Base-by-base conservation (phyloP, 53 echinoderm and acorn worm genomes). In the Crossaster papposus region DNA sequence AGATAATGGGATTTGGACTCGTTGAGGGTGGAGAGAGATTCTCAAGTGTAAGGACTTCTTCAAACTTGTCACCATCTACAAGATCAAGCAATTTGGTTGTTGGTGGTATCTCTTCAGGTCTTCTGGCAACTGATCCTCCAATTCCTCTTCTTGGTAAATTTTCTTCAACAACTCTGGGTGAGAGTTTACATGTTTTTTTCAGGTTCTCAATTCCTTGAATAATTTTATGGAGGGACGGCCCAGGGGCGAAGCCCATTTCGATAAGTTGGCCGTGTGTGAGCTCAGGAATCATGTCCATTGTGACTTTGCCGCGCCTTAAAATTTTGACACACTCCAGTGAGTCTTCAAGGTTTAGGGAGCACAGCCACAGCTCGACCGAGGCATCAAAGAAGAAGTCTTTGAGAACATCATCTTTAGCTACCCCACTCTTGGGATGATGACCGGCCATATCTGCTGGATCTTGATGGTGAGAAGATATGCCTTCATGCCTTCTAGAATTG, bases 331-430 rank as follows among this genome's bases (percentile, higher is more conserved):
- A 91, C 70, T 88, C 80, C 62, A 79, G 79, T 8, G 88, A 77
- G 78, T 88, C 88, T 28, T 79, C 71, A 11, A 91, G 88, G 29
- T 91, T n/a, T 1, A 91, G 91, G 17, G 86, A 70, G 34, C 79
- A 91, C 30, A 91, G 29, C 91, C 91, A 91, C 4, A 87, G 51
- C 52, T 80, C 80, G 28, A 89, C 68, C 14, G 79, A 38, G 24
- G 89, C 79, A 30, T 89, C 89, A 17, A 79, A 65, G 13, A 29
- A 77, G 13, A 31, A 71, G 71, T 70, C 73, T 55, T 22, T 63
- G 10, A 14, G 30, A 23, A 1, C 20, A 15, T 33, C 26, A 38
- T 65, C 70, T 13, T 64, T 7, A 65, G 23, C 51, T 11, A 82
- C 9, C 30, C 68, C 68, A n/a, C 28, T 15, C 70, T 73, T 73